phyloP scores from a whole-genome alignment of 2,797 vertebrate genomes.

The Malacoraja senta region DNA sequence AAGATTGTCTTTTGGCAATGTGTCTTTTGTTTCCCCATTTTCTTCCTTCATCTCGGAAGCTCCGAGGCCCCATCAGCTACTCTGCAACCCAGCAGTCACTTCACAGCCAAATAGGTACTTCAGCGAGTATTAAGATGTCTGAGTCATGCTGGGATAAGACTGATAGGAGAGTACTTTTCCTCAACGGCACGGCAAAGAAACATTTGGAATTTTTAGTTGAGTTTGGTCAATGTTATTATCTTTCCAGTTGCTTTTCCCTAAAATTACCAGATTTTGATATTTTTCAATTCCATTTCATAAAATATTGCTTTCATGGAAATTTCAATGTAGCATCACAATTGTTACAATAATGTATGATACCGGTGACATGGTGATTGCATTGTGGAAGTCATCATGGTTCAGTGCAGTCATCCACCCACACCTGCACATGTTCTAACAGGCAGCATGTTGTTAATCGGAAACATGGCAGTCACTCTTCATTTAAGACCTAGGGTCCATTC shows the following conservation, averaged over 20 bases:
- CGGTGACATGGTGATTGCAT: not conserved
- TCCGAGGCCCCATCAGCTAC: not conserved
- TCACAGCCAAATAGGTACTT: not conserved
- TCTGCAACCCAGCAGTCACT: not conserved
- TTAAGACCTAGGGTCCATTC: no score
- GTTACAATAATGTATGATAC: no score
- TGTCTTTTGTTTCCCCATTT: not conserved
- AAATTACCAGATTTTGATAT: not conserved
- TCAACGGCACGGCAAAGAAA: not conserved
- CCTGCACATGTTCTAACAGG: not conserved
- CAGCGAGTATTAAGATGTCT: not conserved
- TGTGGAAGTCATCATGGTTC: not conserved
- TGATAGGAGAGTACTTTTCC: not conserved
- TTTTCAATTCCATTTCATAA: not conserved
- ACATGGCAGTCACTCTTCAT: not conserved
- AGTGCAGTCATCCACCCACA: not conserved
- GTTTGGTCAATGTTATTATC: not conserved
- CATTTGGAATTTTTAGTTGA: not conserved
- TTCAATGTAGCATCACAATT: no score
- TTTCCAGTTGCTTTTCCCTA: not conserved
- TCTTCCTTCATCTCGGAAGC: not conserved
- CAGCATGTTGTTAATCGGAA: not conserved
- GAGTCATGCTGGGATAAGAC: not conserved
- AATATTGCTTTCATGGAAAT: not conserved
- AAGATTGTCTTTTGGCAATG: not conserved